Evolutionary conservation across 1,140 invertebrate genomes (phyloP).

Genomic region (Yoshiicerus persimilis): DNA sequence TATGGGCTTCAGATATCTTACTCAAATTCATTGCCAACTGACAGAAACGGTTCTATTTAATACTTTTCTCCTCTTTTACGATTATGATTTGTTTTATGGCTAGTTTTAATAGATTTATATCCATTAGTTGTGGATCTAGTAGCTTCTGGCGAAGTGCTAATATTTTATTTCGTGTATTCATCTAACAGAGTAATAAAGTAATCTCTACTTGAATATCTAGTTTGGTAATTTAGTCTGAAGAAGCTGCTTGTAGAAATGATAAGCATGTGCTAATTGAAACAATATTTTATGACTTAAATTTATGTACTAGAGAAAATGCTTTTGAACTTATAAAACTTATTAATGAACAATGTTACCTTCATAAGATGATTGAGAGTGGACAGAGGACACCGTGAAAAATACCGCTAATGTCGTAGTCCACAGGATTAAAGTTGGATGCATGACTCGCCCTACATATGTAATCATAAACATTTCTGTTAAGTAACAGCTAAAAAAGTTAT

Average conservation of each 20-base stretch:
- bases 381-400: constrained; percentile 28
- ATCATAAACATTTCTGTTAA: neutral
- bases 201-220: neutral
- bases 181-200: neutral
- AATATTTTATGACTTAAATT: neutral
- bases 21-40: neutral
- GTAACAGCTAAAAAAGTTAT: too few relatives aligned
- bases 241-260: neutral
- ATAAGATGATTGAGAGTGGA: constrained; percentile 30
- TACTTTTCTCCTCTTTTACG: neutral
- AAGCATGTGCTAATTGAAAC: neutral
- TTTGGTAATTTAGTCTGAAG: neutral
- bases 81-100: neutral
- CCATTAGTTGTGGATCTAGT: neutral
- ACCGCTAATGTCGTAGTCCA: constrained; percentile 41
- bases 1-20: neutral
- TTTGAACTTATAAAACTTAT: neutral
- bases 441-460: constrained; percentile 37
- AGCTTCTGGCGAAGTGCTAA: neutral
- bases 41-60: neutral
- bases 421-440: constrained; percentile 37
- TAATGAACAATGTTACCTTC: neutral
- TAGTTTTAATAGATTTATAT: neutral
- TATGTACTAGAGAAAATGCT: neutral
- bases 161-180: neutral